Percentiles rank a stretch among this genome's conserved stretches.
These are phyloP conservation scores for Elysia chlorotica DNA, from an alignment of 1,140 invertebrate species.

Conservation along the genomic window DNA sequence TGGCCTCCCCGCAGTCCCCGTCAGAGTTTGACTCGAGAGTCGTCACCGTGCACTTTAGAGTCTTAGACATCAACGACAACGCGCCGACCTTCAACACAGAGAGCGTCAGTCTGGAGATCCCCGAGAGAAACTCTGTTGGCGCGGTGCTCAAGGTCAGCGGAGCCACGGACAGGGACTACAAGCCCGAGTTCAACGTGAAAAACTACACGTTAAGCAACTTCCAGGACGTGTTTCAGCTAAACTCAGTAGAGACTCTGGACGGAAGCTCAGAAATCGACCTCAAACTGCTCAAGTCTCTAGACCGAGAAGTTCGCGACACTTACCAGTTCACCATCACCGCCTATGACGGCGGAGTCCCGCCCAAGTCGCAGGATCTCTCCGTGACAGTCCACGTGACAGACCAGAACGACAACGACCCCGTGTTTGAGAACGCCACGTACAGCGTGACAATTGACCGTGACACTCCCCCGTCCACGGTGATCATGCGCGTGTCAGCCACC, in stretches of 20 bases:
- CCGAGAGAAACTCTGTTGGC: conserved; percentile 71
- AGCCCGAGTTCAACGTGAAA: conserved; percentile 29
- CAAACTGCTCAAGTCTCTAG: conserved; percentile 61
- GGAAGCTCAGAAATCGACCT: conserved; percentile 37
- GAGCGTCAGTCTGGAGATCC: conserved; percentile 26
- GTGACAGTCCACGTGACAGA: conserved; percentile 70
- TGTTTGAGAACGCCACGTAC: conserved; percentile 87
- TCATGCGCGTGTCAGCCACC: conserved; percentile 71
- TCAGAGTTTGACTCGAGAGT: conserved; percentile 28
- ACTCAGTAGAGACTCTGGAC: conserved; percentile 31
- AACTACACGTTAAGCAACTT: conserved; percentile 29
- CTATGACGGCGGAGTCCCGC: conserved; percentile 64
- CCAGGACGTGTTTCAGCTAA: conserved; percentile 28
- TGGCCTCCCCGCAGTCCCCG: conserved; percentile 26
- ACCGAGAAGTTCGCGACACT: conserved; percentile 77
- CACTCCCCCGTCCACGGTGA: conserved; percentile 8
- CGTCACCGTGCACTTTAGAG: conserved; percentile 31
- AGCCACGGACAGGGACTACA: conserved; percentile 65
- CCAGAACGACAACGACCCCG: conserved; percentile 56
- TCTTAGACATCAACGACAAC: conserved; percentile 45
- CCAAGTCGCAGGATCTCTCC: conserved; percentile 30
- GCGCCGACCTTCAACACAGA: conserved; percentile 27
- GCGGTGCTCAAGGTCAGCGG: conserved; percentile 81
- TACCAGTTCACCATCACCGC: conserved; percentile 83
- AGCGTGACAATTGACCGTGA: conserved; percentile 69